Base-by-base conservation (phyloP, 2,113 vertebrate genomes). In the Parus major region DNA sequence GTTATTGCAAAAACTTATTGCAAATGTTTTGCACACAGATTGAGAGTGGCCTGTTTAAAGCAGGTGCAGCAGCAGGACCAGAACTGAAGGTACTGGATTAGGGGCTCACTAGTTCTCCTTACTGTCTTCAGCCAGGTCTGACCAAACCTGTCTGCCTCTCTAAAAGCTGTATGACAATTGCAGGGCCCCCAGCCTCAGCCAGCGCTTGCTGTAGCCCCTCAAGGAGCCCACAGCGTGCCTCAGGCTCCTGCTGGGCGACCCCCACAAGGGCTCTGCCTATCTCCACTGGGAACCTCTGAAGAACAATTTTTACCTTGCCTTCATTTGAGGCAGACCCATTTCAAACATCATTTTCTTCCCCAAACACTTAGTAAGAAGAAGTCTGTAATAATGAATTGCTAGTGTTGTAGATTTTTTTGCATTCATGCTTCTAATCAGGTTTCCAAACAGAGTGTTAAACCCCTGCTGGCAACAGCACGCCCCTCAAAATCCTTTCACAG, bases 211-310 rank as follows among this genome's bases (percentile, higher is more conserved):
- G n/a, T 22, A 47, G 18, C 33, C 33, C 46, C 19, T 27, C 20
- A 39, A 23, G 59, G 36, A 84, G 27, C 19, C 22, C n/a, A 8
- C 10, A 4, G 11, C 13, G 60, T 1, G 1, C 24, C 41, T 57
- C 90, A 41, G 46, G 21, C 31, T 73, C 35, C 15, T 1, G 4
- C 23, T 0, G 0, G 20, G 29, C 12, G 0, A 27, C 1, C 23
- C 33, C 29, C 0, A 0, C 1, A 1, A 33, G 7, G 2, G 7
- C 25, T 55, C 77, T 19, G 11, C 7, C 18, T 52, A 4, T 28
- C 36, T 20, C 24, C 55, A 4, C 35, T 13, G 18, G 52, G 28
- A 46, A 12, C 23, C 29, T 31, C 56, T n/a, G 35, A 57, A 22
- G 6, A 73, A 39, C 3, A n/a, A 1, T 31, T 91, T 73, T 23